Conservation (phyloP, 2,888 invertebrate species). For the Hypselothyrea guttata region DNA sequence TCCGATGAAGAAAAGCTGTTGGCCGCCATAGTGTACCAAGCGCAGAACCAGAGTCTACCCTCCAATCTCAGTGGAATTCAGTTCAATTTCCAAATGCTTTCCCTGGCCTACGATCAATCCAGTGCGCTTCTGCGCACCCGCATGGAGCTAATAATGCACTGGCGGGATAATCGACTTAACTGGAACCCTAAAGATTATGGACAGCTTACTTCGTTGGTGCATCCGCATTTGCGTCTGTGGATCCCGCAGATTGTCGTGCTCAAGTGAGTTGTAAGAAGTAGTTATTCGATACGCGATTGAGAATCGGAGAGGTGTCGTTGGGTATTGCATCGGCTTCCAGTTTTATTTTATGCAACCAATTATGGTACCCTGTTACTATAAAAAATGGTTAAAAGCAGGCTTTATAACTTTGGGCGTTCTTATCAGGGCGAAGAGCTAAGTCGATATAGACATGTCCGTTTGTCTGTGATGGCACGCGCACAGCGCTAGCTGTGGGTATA, state of each 20-base stretch:
- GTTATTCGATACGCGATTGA: too few relatives aligned
- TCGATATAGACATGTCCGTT: too few relatives aligned
- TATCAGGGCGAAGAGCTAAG: too few relatives aligned
- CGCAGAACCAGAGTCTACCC: slow-evolving; percentile 82
- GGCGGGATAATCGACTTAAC: slow-evolving; percentile 85
- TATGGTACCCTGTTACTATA: too few relatives aligned
- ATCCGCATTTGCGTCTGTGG: slow-evolving; percentile 70
- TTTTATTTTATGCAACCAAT: too few relatives aligned
- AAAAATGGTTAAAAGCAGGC: too few relatives aligned
- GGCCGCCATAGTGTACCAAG: slow-evolving; percentile 82
- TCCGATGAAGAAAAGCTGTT: slow-evolving; percentile 84
- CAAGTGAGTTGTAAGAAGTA: slow-evolving; percentile 57
- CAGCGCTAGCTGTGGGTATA: too few relatives aligned
- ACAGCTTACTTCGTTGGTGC: slow-evolving; percentile 79
- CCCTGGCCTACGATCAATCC: slow-evolving; percentile 72
- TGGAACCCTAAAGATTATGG: slow-evolving; percentile 86
- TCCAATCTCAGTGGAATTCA: slow-evolving; percentile 57
- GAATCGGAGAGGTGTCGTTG: too few relatives aligned
- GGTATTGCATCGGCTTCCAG: too few relatives aligned
- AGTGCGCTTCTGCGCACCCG: slow-evolving; percentile 74
- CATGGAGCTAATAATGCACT: slow-evolving; percentile 82
- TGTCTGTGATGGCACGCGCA: too few relatives aligned
- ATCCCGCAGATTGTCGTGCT: slow-evolving; percentile 67
- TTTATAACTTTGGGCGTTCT: too few relatives aligned
- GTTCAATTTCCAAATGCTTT: slow-evolving; percentile 75